These are phyloP conservation scores for Tetrax tetrax DNA, from an alignment of 2,113 vertebrate species.

Conservation along the genomic window DNA sequence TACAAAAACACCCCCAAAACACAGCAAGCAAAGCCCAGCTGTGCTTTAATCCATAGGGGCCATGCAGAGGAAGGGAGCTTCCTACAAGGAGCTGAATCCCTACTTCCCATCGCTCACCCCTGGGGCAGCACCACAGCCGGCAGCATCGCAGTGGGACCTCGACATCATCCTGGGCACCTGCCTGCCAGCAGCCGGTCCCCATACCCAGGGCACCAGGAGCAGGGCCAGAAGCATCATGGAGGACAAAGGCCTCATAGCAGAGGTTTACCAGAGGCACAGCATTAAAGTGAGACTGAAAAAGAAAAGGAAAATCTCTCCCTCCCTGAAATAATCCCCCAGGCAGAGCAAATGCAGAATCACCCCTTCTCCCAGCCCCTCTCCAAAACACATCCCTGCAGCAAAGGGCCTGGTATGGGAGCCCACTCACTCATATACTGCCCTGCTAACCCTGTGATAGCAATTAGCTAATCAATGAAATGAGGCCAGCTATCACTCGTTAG, in stretches of 20 bases:
- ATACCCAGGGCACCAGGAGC: background rate
- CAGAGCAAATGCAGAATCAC: fast-evolving
- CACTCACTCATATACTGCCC: background rate
- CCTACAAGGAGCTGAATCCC: fast-evolving
- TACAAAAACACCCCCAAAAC: background rate
- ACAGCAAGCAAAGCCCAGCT: background rate
- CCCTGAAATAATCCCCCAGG: background rate
- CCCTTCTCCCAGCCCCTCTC: too few species aligned
- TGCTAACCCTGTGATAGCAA: background rate
- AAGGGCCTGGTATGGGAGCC: fast-evolving
- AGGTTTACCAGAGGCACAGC: background rate
- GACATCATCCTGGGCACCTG: background rate
- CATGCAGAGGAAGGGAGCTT: fast-evolving
- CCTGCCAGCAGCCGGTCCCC: background rate
- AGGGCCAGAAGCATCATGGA: background rate
- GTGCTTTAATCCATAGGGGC: background rate
- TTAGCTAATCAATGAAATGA: conserved; percentile 5
- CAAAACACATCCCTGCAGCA: background rate
- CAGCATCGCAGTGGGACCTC: background rate
- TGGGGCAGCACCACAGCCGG: background rate
- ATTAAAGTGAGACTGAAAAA: background rate
- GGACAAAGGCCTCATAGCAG: background rate
- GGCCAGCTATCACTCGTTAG: background rate
- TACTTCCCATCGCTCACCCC: background rate
- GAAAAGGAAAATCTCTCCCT: fast-evolving